Evolutionary conservation across 1,140 invertebrate genomes (phyloP), one percentile per base, ranked within the genome.

Genomic region (Amyelois transitella): DNA sequence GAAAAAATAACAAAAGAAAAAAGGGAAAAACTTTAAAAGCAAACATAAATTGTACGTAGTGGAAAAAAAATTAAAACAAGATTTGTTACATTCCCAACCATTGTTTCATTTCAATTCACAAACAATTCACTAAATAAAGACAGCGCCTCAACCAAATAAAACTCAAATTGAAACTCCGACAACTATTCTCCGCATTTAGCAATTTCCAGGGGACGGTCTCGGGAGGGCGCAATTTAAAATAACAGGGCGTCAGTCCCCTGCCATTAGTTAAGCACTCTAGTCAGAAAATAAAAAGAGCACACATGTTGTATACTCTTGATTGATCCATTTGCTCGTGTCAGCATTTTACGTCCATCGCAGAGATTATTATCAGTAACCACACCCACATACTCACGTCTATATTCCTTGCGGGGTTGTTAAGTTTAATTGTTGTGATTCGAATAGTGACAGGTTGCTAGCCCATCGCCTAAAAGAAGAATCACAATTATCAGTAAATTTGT

Each of bases 151-250:
- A 14, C 12, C 12, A 38, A 38, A 48, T 48, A 21, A 48, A 48
- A 48, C 10, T 38, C 45, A 48, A 48, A 48, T 48, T 48, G 45
- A n/a, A 38, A 48, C 19, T n/a, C 19, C 45, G 20, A 48, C 20
- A 48, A 48, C 45, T 45, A 48, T 18, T 21, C 45, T 20, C 20
- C 45, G 20, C 45, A 48, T 48, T 48, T 48, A 21, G 20, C 45
- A 21, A 44, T 44, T 44, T 18, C 43, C 32, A 38, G 20, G 45
- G 45, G 45, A 19, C 18, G 18, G 20, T 18, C 45, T 45, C 20
- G 19, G 18, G 45, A 48, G 45, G 45, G 45, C n/a, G 45, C 45
- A 48, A 48, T 48, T 48, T 48, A 48, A 48, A 48, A 48, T 48
- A 48, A 48, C 45, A 48, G 45, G 45, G 45, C 45, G n/a, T 19